These are phyloP conservation scores for Hycleus phaleratus DNA, from an alignment of 1,140 invertebrate species.

Conservation along the genomic window DNA sequence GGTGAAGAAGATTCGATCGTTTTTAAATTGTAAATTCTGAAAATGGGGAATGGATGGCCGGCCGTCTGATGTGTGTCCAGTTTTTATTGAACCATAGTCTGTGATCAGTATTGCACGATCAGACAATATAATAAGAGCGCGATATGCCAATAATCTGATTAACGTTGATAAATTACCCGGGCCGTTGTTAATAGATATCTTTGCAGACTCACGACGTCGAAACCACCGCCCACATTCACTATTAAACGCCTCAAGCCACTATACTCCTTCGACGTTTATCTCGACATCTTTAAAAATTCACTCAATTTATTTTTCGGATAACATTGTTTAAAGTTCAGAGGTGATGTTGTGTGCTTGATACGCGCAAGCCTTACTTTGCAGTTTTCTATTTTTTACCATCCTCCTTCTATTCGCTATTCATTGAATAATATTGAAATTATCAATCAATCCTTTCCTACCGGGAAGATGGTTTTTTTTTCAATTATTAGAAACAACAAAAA, in stretches of 20 bases:
- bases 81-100: too few relatives aligned
- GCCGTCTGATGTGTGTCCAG: too few relatives aligned
- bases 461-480: too few relatives aligned
- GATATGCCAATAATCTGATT: constrained; percentile 29
- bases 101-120: constrained; percentile 25
- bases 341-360: constrained; percentile 5
- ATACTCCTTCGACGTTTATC: constrained; percentile 14
- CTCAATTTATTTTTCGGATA: constrained; percentile 15
- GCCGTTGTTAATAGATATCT: constrained; percentile 30
- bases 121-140: constrained; percentile 26
- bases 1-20: too few relatives aligned
- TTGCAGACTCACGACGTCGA: constrained; percentile 27
- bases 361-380: constrained; percentile 1
- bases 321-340: constrained; percentile 16
- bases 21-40: too few relatives aligned
- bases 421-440: too few relatives aligned
- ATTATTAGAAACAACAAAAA: too few relatives aligned
- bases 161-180: constrained; percentile 29
- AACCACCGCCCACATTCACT: constrained; percentile 21
- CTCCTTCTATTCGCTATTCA: too few relatives aligned
- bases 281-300: constrained; percentile 11
- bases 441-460: too few relatives aligned
- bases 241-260: constrained; percentile 11
- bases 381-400: not conserved
- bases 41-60: too few relatives aligned